These are phyloP conservation scores for Myotis daubentonii DNA, from an alignment of 2,797 vertebrate species.

Conservation along the genomic window DNA sequence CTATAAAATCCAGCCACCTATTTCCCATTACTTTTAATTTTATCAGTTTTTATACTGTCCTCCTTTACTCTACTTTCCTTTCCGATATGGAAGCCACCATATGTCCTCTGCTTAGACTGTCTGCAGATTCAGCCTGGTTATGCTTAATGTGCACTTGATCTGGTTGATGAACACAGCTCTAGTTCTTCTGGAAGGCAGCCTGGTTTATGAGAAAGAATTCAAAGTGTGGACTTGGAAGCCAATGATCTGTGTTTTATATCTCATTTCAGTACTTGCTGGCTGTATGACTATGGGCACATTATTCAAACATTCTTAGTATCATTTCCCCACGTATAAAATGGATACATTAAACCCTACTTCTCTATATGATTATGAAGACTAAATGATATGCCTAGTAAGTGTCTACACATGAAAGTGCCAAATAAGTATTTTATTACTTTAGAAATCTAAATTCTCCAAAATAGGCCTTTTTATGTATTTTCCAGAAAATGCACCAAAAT, in stretches of 20 bases:
- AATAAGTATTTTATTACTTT: neutral
- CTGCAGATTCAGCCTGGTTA: conserved; percentile 6
- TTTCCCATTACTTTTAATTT: conserved; percentile 11
- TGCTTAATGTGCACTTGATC: neutral
- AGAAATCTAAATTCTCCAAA: conserved; percentile 10
- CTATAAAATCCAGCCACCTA: neutral
- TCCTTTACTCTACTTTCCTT: neutral
- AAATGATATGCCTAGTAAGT: neutral
- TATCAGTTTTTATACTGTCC: neutral
- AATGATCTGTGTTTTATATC: conserved; percentile 9
- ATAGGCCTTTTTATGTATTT: neutral
- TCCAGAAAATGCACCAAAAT: neutral
- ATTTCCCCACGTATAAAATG: conserved; percentile 17
- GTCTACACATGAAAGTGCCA: neutral
- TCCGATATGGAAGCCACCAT: neutral
- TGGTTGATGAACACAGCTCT: conserved; percentile 13
- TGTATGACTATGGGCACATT: neutral
- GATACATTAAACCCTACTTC: conserved; percentile 2
- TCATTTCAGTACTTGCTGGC: neutral
- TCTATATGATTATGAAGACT: neutral
- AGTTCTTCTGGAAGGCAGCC: neutral
- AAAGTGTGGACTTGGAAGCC: conserved; percentile 2
- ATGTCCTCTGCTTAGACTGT: neutral
- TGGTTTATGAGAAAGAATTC: neutral
- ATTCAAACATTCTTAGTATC: conserved; percentile 45